Base-by-base conservation (phyloP, 2,888 invertebrate species). In the Eupeodes luniger region DNA sequence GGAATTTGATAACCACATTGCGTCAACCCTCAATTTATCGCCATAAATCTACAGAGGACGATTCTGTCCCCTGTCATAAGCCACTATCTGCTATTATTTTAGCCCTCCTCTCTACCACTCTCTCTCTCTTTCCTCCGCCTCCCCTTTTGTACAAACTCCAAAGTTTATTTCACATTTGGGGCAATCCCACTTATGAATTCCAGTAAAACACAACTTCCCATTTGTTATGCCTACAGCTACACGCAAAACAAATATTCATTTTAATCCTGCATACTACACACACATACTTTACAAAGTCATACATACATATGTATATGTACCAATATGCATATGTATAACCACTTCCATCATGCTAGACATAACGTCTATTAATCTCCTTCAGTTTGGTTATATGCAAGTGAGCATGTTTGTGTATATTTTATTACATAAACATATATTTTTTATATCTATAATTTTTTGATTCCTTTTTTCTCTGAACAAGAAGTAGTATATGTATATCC, bases 321-420 rank as follows among this genome's bases (percentile, higher is more conserved):
- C 5, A 1, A 19, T 40, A 40, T 55, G 10, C 19, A 9, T 7
- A 19, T 19, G 19, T 55, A 19, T 47, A 27, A 14, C 27, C 66
- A 74, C 85, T 81, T 81, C 81, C 69, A 85, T 85, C 88, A 85
- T 88, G 81, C 85, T 75, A 88, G 88, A 90, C 90, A 89, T 90
- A 90, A 89, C 80, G 90, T 90, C 91, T 90, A 91, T 91, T 91
- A 91, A 91, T 91, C 90, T 90, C 90, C 90, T 91, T 91, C 90
- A 89, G 88, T 90, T 88, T 69, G 34, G 40, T 70, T 55, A 53
- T 47, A 75, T 40, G 55, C 55, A 55, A 40, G 9, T 70, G 27
- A 16, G 4, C 53, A 12, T 55, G 66, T 80, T 19, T 59, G 27
- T 76, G 51, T 76, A 64, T 53, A 59, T 53, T 66, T 47, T 51